Percentiles rank a stretch among this genome's conserved stretches.
These are phyloP conservation scores for Propithecus perrieri DNA, from an alignment of 2,797 vertebrate genomes.

Conservation along the genomic window DNA sequence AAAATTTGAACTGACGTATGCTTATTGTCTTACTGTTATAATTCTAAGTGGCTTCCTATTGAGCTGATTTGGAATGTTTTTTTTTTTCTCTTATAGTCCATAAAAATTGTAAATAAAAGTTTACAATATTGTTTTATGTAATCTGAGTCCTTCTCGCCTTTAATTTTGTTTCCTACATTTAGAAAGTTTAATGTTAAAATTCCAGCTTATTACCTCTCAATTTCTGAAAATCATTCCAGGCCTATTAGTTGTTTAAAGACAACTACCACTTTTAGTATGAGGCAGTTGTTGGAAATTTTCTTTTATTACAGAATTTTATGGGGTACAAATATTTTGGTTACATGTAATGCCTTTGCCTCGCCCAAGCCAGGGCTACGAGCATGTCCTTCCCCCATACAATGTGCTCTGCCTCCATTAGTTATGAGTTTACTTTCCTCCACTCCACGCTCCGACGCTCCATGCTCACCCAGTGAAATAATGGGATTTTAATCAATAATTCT, in stretches of 20 bases:
- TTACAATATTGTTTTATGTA: neutral
- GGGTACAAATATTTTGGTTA: neutral
- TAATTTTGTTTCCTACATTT: neutral
- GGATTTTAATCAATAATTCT: constrained; percentile 12
- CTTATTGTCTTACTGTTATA: neutral
- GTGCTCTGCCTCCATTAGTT: no score
- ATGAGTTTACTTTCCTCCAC: no score
- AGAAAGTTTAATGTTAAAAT: neutral
- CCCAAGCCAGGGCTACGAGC: no score
- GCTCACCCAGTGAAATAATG: neutral
- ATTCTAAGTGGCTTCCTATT: neutral
- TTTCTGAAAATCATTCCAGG: neutral
- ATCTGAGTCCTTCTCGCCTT: neutral
- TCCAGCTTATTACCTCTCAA: neutral
- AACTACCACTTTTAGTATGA: neutral
- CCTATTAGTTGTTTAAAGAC: neutral
- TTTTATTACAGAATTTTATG: neutral
- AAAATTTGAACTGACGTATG: neutral
- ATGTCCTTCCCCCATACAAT: no score
- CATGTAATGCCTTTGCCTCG: neutral
- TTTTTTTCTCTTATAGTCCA: neutral
- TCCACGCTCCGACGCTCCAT: no score
- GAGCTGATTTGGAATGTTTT: neutral
- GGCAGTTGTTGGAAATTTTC: neutral
- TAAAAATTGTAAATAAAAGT: neutral